phyloP scores from a whole-genome alignment of 2,797 vertebrate genomes.

The Enteromius argenteus region DNA sequence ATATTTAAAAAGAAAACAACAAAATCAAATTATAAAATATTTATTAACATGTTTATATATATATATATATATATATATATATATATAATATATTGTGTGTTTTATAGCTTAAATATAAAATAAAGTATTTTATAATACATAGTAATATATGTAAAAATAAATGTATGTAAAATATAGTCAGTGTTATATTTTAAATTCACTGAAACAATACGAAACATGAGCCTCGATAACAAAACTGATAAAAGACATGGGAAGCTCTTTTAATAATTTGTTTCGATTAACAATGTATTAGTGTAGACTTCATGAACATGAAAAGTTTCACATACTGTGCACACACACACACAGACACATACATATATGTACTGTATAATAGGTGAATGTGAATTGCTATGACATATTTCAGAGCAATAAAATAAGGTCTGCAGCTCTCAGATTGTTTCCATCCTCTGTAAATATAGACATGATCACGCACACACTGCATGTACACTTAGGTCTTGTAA shows the following conservation, averaged over 20 bases:
- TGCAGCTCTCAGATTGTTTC: not conserved
- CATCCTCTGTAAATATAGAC: not conserved
- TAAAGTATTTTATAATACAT: not conserved
- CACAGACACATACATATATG: too few species aligned
- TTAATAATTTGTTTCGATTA: not conserved
- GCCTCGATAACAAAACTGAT: not conserved
- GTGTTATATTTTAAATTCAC: too few species aligned
- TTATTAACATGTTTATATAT: too few species aligned
- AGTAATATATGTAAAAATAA: not conserved
- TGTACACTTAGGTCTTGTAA: not conserved
- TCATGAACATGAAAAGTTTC: too few species aligned
- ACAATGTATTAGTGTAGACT: not conserved
- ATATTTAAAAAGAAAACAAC: too few species aligned
- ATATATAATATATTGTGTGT: not conserved
- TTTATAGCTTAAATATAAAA: not conserved
- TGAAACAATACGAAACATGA: too few species aligned
- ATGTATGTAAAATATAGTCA: too few species aligned
- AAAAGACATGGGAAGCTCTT: not conserved
- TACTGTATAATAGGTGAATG: too few species aligned
- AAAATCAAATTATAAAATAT: too few species aligned
- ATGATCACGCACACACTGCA: not conserved
- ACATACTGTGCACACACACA: too few species aligned
- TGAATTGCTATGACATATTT: too few species aligned
- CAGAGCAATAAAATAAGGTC: not conserved
- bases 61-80: too few species aligned